Base-by-base conservation (phyloP, 2,797 vertebrate species). In the Huso huso region DNA sequence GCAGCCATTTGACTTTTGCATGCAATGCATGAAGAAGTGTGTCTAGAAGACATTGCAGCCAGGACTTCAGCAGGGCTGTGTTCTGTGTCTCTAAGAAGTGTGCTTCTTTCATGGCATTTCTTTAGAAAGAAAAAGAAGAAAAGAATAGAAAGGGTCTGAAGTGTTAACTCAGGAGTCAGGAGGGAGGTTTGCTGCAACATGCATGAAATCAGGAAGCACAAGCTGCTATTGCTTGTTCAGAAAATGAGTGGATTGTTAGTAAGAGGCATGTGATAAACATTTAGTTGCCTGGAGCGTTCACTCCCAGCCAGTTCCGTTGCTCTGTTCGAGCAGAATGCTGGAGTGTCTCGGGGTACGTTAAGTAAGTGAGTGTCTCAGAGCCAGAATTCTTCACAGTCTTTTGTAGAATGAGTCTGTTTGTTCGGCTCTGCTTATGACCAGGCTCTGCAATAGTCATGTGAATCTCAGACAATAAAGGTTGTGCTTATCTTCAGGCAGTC, bases 211-310 rank as follows among this genome's bases (percentile, higher is more conserved):
- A 48, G 49, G 55, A 6, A 11, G 12, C 48, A 7, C 48, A 59
- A 5, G 7, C 13, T 9, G 51, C 58, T 11, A 8, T 57, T 61
- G 15, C 12, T 23, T 63, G 23, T 6, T 52, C 15, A 53, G 49
- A 51, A 66, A 62, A 61, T 49, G 52, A 57, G 23, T 52, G 13
- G 64, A 53, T 63, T 59, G 50, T 49, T 15, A 61, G 60, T 37
- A 10, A 8, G 49, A 49, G 11, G 15, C 10, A 63, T n/a, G 61
- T 63, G 15, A 59, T 62, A 63, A 68, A 10, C 49, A 12, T 49
- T 6, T 51, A 50, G 6, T 13, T 13, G 7, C 52, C 52, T 48
- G 15, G 8, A 65, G 64, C 10, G 6, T 6, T 65, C 57, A 52
- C 37, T 66, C 10, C 12, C 4, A 12, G 15, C 52, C 12, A 58